Evolutionary conservation across 2,797 vertebrate genomes (phyloP).

Genomic region (Eospalax fontanierii): DNA sequence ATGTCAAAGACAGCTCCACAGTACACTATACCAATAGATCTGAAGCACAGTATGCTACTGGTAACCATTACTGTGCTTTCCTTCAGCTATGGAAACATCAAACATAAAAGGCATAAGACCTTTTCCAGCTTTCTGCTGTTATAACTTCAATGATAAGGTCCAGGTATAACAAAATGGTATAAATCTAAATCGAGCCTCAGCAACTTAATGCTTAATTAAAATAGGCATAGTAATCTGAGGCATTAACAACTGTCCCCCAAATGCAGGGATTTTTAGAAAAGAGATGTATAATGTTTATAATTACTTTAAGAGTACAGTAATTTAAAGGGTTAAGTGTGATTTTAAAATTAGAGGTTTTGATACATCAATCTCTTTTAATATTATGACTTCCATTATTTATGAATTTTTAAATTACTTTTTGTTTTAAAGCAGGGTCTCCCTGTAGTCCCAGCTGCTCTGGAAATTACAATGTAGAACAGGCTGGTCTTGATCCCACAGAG

Average conservation of each 20-base stretch:
- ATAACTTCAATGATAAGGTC: background rate
- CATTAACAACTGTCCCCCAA: background rate
- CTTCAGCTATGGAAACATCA: background rate
- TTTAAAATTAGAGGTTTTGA: background rate
- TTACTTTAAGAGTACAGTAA: background rate
- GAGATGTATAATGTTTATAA: background rate
- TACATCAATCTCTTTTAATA: background rate
- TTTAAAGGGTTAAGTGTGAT: background rate
- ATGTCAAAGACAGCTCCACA: background rate
- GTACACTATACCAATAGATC: slow-evolving; percentile 7
- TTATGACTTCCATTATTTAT: background rate
- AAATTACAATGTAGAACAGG: too few relatives aligned
- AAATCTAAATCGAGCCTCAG: background rate
- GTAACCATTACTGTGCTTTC: background rate
- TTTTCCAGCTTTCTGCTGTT: background rate
- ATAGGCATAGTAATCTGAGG: background rate
- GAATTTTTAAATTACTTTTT: background rate
- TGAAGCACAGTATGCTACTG: background rate
- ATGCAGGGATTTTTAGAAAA: background rate
- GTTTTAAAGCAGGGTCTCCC: too few relatives aligned
- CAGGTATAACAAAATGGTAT: background rate
- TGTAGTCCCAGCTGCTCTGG: too few relatives aligned
- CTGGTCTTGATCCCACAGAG: too few relatives aligned
- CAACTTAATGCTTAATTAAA: background rate
- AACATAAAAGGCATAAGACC: background rate